Evolutionary conservation across 2,113 vertebrate species (phyloP).

Genomic region (Embiotoca jacksoni): DNA sequence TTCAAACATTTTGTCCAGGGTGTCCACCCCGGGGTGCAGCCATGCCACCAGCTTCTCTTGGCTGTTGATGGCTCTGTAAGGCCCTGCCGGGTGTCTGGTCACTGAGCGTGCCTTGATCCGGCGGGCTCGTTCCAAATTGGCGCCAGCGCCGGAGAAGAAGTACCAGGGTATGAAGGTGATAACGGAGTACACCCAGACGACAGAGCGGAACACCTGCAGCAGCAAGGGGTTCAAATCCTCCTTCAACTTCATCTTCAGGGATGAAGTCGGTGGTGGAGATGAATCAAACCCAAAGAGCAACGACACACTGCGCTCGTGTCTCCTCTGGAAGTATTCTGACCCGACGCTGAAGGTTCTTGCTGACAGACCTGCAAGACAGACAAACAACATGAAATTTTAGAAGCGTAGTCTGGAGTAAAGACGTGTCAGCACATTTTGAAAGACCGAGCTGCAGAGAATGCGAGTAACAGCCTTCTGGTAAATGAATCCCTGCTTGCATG

Average conservation of each 20-base stretch:
- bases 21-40: conserved; percentile 90
- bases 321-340: not conserved
- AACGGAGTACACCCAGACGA: conserved; percentile 91
- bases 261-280: conserved; percentile 28
- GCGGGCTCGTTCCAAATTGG: conserved; percentile 85
- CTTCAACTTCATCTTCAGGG: conserved; percentile 92
- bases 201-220: conserved; percentile 91
- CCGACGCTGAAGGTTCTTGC: conserved; percentile 5
- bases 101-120: conserved; percentile 90
- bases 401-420: conserved; percentile 6
- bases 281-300: conserved; percentile 7
- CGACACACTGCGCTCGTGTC: not conserved
- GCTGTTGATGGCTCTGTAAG: conserved; percentile 91
- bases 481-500: conserved; percentile 43
- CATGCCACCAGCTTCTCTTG: conserved; percentile 86
- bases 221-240: conserved; percentile 94
- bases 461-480: conserved; percentile 13
- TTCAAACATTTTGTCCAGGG: conserved; percentile 94
- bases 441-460: conserved; percentile 13
- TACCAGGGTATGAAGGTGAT: conserved; percentile 96
- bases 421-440: conserved; percentile 26
- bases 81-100: conserved; percentile 83
- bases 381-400: conserved; percentile 30
- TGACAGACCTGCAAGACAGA: conserved; percentile 54
- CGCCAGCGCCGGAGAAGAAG: conserved; percentile 89